phyloP scores from a whole-genome alignment of 1,140 invertebrate genomes.

The Glossosoma conforme region DNA sequence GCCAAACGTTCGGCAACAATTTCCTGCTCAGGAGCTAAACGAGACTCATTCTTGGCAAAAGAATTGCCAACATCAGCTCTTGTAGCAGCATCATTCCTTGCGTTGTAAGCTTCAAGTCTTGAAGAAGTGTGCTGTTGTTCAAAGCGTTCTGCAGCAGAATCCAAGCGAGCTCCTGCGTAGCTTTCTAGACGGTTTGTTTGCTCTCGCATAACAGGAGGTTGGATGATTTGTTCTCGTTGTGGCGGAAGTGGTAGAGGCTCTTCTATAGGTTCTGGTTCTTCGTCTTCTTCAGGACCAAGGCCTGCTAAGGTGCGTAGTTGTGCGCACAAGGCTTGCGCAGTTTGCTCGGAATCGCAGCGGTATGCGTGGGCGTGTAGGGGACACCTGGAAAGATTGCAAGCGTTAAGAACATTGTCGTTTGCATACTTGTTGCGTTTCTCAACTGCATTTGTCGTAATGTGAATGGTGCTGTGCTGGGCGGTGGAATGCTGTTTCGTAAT shows the following conservation, averaged over 20 bases:
- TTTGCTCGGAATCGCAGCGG: conserved; percentile 90
- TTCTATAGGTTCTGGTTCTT: conserved; percentile 76
- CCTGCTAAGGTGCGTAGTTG: conserved; percentile 75
- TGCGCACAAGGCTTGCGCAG: conserved; percentile 75
- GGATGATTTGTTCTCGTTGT: conserved; percentile 1
- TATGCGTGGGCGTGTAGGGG: conserved; percentile 91
- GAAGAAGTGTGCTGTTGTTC: neutral
- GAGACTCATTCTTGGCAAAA: conserved; percentile 14
- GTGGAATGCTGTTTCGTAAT: too few species aligned
- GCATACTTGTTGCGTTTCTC: too few species aligned
- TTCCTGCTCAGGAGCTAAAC: conserved; percentile 35
- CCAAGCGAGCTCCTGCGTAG: too few species aligned
- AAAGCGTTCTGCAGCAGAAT: neutral
- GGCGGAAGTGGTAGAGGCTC: conserved; percentile 32
- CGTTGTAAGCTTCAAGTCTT: neutral
- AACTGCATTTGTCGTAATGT: too few species aligned
- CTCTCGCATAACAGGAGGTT: neutral
- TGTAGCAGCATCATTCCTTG: neutral
- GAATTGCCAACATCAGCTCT: conserved; percentile 1
- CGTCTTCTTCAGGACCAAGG: conserved; percentile 71
- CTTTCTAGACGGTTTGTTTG: too few species aligned
- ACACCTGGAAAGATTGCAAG: conserved; percentile 43
- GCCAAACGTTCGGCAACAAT: conserved; percentile 73
- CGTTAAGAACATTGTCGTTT: too few species aligned
- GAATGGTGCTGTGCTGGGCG: too few species aligned